Conservation (phyloP, 2,113 vertebrate species). For the Ophiodon elongatus region DNA sequence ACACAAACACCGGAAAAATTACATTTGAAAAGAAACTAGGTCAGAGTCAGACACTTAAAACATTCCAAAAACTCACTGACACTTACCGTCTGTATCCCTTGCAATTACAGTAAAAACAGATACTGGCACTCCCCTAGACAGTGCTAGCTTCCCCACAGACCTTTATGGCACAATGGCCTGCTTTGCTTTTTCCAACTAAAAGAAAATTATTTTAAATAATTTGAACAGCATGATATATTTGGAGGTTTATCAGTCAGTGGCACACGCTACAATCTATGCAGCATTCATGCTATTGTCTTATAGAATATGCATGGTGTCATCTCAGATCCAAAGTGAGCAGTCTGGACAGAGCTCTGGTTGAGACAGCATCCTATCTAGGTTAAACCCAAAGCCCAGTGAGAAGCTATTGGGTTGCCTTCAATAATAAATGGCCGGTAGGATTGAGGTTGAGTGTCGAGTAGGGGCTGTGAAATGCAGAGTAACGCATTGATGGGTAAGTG, state of each 20-base stretch:
- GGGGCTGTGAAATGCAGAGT: slow-evolving; percentile 21
- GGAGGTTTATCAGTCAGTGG: background rate
- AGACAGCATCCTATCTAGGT: slow-evolving; percentile 53
- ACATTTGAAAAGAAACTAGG: slow-evolving; percentile 38
- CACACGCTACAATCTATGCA: background rate
- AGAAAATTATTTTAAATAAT: background rate
- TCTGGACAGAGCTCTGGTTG: slow-evolving; percentile 27
- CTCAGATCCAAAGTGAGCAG: slow-evolving; percentile 28
- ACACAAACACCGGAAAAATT: slow-evolving; percentile 18
- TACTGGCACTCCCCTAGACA: background rate
- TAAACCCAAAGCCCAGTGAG: slow-evolving; percentile 40
- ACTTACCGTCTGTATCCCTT: background rate
- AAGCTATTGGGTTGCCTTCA: slow-evolving; percentile 53
- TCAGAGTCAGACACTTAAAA: slow-evolving; percentile 25
- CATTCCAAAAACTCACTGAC: background rate
- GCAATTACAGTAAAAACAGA: background rate
- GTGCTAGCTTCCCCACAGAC: background rate
- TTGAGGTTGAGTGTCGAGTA: slow-evolving; percentile 18
- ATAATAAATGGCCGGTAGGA: slow-evolving; percentile 62
- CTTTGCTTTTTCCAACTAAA: background rate
- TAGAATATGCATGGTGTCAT: slow-evolving; percentile 42
- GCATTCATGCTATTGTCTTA: slow-evolving; percentile 17
- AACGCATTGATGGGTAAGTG: slow-evolving; percentile 10
- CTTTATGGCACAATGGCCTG: background rate
- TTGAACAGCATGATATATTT: background rate